Percentiles rank a stretch among this genome's conserved stretches.
phyloP scores from a whole-genome alignment of 1,140 invertebrate genomes.

The Bombus difficillimus region DNA sequence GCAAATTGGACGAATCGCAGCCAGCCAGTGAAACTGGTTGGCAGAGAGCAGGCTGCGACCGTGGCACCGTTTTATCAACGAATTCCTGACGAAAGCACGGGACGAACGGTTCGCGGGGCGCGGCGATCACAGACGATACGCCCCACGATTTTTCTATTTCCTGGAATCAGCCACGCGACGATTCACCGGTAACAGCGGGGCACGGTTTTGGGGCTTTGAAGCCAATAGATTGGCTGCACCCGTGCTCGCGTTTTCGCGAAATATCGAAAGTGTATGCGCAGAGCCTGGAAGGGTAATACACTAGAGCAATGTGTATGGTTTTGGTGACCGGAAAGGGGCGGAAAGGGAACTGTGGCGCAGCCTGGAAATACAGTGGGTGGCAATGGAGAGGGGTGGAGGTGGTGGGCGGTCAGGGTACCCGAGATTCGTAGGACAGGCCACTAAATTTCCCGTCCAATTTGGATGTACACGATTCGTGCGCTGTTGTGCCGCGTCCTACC shows the following conservation, averaged over 20 bases:
- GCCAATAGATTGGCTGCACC: constrained; percentile 41
- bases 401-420: constrained; percentile 57
- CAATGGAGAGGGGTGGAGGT: background rate
- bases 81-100: constrained; percentile 34
- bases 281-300: constrained; percentile 25
- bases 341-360: constrained; percentile 9
- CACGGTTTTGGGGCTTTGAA: background rate
- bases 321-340: constrained; percentile 48
- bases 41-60: background rate
- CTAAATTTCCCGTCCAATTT: constrained; percentile 82
- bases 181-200: background rate
- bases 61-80: constrained; percentile 34
- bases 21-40: background rate
- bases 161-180: constrained; percentile 9
- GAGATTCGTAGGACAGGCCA: constrained; percentile 77
- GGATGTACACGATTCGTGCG: constrained; percentile 69
- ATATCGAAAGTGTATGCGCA: constrained; percentile 39
- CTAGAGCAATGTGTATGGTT: constrained; percentile 48
- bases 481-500: constrained; percentile 35
- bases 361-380: constrained; percentile 5
- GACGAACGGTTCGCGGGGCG: background rate
- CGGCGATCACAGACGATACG: constrained; percentile 24
- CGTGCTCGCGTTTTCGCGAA: constrained; percentile 32
- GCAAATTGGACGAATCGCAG: constrained; percentile 40
- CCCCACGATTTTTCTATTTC: constrained; percentile 41